Conservation (phyloP, 2,797 vertebrate genomes). For the Chromobotia macracanthus region DNA sequence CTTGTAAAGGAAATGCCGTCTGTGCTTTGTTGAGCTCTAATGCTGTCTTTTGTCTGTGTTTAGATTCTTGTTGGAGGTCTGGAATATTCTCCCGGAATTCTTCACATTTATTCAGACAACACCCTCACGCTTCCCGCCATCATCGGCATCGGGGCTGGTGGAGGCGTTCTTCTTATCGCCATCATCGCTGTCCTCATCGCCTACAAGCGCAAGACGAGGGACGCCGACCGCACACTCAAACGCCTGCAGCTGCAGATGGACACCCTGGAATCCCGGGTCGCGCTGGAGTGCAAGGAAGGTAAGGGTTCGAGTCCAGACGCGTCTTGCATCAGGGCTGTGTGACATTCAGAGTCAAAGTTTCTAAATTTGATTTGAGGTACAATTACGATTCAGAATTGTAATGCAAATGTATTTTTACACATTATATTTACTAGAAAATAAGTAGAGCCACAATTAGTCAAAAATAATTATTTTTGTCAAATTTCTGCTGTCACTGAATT, state of each 20-base stretch:
- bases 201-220: slow-evolving; percentile 88
- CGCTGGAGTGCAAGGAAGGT: slow-evolving; percentile 92
- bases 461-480: too few species aligned
- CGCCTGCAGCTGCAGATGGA: slow-evolving; percentile 91
- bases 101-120: slow-evolving; percentile 87
- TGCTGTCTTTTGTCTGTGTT: neutral
- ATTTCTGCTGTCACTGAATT: too few species aligned
- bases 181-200: slow-evolving; percentile 87
- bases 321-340: neutral
- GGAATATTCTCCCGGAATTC: slow-evolving; percentile 84
- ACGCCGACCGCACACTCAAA: slow-evolving; percentile 87
- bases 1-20: slow-evolving; percentile 12
- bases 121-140: slow-evolving; percentile 84
- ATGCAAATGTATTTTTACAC: too few species aligned
- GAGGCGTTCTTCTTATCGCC: slow-evolving; percentile 83
- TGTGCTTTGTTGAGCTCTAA: slow-evolving; percentile 9
- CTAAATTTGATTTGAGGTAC: neutral
- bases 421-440: too few species aligned
- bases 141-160: slow-evolving; percentile 83
- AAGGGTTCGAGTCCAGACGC: neutral
- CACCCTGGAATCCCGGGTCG: slow-evolving; percentile 88
- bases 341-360: too few species aligned
- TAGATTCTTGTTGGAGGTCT: slow-evolving; percentile 85
- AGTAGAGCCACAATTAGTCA: too few species aligned
- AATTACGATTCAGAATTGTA: too few species aligned